Conservation (phyloP, 2,888 invertebrate species). For the Conomelus anceps region DNA sequence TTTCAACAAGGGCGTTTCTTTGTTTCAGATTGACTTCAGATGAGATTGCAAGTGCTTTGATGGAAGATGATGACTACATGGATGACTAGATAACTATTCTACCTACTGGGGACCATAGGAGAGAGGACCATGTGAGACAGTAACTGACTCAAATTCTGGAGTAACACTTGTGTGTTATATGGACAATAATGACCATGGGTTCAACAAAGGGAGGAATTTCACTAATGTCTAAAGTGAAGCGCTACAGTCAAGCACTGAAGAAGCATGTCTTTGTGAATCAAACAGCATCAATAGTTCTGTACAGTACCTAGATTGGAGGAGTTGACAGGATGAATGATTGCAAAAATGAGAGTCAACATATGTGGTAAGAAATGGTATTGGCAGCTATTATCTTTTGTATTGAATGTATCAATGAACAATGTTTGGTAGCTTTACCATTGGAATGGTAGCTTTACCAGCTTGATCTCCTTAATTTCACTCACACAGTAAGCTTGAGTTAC, state of each 20-base stretch:
- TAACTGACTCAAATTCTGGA: background rate
- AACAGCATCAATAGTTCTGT: background rate
- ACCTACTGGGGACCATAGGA: background rate
- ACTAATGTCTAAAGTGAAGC: background rate
- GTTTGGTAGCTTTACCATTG: background rate
- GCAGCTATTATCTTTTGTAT: background rate
- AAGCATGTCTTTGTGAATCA: background rate
- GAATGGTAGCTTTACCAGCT: background rate
- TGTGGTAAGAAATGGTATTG: background rate
- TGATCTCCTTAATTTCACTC: background rate
- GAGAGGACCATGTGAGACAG: background rate
- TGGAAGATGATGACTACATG: background rate
- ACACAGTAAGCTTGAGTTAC: background rate
- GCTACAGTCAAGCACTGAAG: background rate
- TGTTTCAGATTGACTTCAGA: conserved; percentile 1
- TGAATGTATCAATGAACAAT: background rate
- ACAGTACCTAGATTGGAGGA: conserved; percentile 5
- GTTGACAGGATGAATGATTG: background rate
- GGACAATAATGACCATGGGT: background rate
- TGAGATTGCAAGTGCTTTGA: background rate
- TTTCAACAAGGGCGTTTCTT: background rate
- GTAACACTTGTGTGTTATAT: conserved; percentile 4
- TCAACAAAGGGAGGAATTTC: background rate
- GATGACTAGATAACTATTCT: background rate
- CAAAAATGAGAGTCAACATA: background rate